Percentiles rank a stretch among this genome's conserved stretches.
phyloP scores from a whole-genome alignment of 2,888 invertebrate species.

The Aromia moschata region DNA sequence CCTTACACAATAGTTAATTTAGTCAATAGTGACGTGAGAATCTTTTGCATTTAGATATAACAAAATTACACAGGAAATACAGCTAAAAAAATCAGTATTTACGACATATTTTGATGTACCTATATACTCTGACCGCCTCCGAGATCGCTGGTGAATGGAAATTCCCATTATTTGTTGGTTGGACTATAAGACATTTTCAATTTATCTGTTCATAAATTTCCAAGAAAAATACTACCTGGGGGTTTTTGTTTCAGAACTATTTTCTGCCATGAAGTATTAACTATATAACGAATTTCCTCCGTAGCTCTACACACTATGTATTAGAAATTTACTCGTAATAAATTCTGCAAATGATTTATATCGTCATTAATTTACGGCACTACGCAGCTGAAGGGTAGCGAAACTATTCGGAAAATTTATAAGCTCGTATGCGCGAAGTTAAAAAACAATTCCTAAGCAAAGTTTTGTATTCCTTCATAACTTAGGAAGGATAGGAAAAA shows the following conservation, averaged over 20 bases:
- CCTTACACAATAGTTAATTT: too few relatives aligned
- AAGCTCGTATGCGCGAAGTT: not conserved
- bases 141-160: too few relatives aligned
- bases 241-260: constrained; percentile 42
- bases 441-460: not conserved
- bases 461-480: not conserved
- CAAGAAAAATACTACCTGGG: not conserved
- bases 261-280: constrained; percentile 37
- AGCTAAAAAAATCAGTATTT: too few relatives aligned
- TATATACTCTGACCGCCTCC: too few relatives aligned
- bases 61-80: too few relatives aligned
- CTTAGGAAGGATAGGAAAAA: not conserved
- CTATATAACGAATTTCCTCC: not conserved
- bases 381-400: not conserved
- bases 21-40: too few relatives aligned
- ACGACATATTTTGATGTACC: too few relatives aligned
- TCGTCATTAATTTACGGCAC: not conserved
- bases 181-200: too few relatives aligned
- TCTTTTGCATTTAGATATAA: not conserved
- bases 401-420: not conserved
- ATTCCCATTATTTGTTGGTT: too few relatives aligned
- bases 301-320: not conserved
- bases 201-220: too few relatives aligned
- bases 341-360: not conserved
- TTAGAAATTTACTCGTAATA: not conserved